These are phyloP conservation scores for Sarcophaga rosellei DNA, from an alignment of 2,888 invertebrate species.

Conservation along the genomic window DNA sequence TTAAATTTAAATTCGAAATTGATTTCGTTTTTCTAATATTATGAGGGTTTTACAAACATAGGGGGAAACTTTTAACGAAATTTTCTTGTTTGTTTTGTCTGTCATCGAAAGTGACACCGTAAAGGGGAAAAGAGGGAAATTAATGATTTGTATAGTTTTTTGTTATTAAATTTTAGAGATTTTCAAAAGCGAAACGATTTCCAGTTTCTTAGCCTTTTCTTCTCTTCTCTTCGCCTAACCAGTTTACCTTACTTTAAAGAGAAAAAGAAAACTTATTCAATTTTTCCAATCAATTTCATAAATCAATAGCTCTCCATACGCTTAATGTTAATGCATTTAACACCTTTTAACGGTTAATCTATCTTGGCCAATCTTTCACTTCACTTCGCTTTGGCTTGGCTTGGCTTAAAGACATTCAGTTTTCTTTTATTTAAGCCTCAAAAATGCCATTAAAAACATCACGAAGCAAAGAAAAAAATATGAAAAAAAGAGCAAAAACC, in stretches of 20 bases:
- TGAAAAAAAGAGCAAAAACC: background rate
- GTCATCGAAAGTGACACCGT: background rate
- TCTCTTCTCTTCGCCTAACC: background rate
- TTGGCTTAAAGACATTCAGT: constrained; percentile 32
- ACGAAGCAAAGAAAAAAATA: background rate
- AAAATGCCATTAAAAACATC: constrained; percentile 19
- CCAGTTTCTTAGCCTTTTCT: background rate
- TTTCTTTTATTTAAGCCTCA: constrained; percentile 47
- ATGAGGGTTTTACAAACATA: background rate
- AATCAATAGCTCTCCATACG: constrained; percentile 25
- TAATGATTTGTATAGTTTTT: constrained; percentile 11
- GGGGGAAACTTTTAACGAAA: background rate
- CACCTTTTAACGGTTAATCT: constrained; percentile 60
- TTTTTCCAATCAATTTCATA: constrained; percentile 63
- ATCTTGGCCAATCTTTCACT: constrained; percentile 49
- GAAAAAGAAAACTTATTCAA: constrained; percentile 31
- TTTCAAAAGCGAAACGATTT: background rate
- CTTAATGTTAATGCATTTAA: constrained; percentile 25
- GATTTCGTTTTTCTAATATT: constrained; percentile 30
- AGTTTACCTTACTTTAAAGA: constrained; percentile 12
- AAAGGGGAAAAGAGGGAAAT: background rate
- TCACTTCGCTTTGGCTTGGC: constrained; percentile 13
- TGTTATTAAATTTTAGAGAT: background rate
- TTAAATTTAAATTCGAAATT: constrained; percentile 60
- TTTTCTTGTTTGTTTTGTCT: background rate